Evolutionary conservation across 2,113 vertebrate genomes (phyloP).

Genomic region (Colistium nudipinnis): DNA sequence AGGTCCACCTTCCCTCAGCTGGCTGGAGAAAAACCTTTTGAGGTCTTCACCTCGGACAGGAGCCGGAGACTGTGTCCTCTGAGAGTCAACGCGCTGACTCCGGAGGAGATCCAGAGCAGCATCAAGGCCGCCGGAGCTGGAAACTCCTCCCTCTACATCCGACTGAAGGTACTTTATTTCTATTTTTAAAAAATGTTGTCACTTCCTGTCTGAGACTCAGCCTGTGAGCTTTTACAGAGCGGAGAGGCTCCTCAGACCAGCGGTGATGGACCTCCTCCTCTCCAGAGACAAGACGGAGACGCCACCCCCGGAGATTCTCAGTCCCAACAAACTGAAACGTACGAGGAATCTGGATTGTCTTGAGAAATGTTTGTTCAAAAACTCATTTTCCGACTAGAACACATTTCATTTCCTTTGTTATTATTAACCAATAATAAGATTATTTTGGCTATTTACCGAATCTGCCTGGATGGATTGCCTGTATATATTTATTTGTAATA

Average conservation of each 20-base stretch:
- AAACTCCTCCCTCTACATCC: conserved; percentile 14
- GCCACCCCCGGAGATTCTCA: not conserved
- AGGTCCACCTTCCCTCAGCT: conserved; percentile 36
- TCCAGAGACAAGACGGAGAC: not conserved
- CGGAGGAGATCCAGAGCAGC: not conserved
- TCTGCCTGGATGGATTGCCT: too few relatives aligned
- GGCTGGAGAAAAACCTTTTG: not conserved
- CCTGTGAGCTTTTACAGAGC: not conserved
- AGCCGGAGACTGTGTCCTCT: not conserved
- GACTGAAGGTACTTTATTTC: conserved; percentile 22
- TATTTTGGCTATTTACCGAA: too few relatives aligned
- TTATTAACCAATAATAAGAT: too few relatives aligned
- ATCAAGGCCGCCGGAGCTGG: not conserved
- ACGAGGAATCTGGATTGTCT: too few relatives aligned
- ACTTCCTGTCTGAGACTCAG: not conserved
- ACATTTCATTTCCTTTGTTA: too few relatives aligned
- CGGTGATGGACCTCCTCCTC: not conserved
- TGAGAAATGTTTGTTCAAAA: too few relatives aligned
- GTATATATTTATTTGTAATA: too few relatives aligned
- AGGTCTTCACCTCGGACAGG: not conserved
- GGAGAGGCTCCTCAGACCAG: not conserved
- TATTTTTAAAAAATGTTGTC: too few relatives aligned
- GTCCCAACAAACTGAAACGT: not conserved
- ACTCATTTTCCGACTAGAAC: too few relatives aligned
- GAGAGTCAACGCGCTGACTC: not conserved